phyloP scores from a whole-genome alignment of 2,113 vertebrate genomes.

The Xiphophorus maculatus region DNA sequence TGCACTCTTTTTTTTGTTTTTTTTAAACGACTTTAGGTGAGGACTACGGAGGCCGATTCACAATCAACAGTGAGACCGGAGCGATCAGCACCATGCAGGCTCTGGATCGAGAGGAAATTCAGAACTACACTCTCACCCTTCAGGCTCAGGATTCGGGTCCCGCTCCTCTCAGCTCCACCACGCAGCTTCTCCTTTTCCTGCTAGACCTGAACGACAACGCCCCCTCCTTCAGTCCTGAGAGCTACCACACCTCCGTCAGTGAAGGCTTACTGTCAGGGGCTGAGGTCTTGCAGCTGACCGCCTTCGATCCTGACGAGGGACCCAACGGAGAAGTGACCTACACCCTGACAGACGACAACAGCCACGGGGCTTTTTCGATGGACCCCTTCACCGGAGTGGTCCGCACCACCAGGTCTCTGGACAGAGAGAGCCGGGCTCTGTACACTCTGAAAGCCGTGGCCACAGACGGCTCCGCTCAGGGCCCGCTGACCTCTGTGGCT shows the following conservation, averaged over 20 bases:
- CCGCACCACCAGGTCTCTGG: slow-evolving; percentile 77
- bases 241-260: slow-evolving; percentile 81
- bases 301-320: slow-evolving; percentile 85
- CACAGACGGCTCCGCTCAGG: slow-evolving; percentile 79
- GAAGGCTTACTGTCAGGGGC: slow-evolving; percentile 84
- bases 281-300: slow-evolving; percentile 78
- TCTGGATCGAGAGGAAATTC: slow-evolving; percentile 86
- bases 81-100: slow-evolving; percentile 78
- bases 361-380: slow-evolving; percentile 82
- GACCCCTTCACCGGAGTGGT: slow-evolving; percentile 77
- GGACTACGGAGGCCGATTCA: slow-evolving; percentile 82
- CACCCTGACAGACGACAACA: slow-evolving; percentile 79
- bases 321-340: slow-evolving; percentile 84
- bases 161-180: slow-evolving; percentile 74
- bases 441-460: slow-evolving; percentile 83
- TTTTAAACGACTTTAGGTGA: slow-evolving; percentile 74
- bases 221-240: slow-evolving; percentile 80
- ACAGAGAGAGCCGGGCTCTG: slow-evolving; percentile 83
- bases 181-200: slow-evolving; percentile 81
- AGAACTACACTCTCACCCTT: slow-evolving; percentile 84
- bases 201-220: slow-evolving; percentile 92
- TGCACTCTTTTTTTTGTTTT: background rate
- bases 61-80: slow-evolving; percentile 84
- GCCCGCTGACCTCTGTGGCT: slow-evolving; percentile 80
- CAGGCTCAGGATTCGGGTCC: slow-evolving; percentile 84